Conservation (phyloP, 2,797 vertebrate species). For the Labeo calbasu region DNA sequence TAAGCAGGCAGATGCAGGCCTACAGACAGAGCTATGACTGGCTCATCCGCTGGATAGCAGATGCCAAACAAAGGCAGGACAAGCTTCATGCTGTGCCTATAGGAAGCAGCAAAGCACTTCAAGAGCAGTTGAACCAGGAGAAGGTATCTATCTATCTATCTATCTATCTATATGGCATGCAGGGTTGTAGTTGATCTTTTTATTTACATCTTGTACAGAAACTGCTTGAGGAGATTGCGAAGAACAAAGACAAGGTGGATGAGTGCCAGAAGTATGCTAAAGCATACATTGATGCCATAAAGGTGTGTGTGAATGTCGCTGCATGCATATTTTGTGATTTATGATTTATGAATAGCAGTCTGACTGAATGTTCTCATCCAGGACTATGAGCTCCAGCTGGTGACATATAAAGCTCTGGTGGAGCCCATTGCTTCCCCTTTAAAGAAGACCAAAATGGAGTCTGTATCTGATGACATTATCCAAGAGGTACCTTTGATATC, state of each 20-base stretch:
- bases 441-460: slow-evolving; percentile 93
- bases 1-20: slow-evolving; percentile 84
- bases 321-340: background rate
- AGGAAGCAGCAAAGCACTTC: slow-evolving; percentile 73
- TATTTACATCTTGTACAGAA: slow-evolving; percentile 72
- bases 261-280: slow-evolving; percentile 89
- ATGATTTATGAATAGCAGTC: background rate
- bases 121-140: slow-evolving; percentile 87
- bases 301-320: slow-evolving; percentile 74
- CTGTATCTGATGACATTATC: slow-evolving; percentile 88
- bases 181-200: background rate
- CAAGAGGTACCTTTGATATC: slow-evolving; percentile 82
- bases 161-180: slow-evolving; percentile 12
- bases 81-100: slow-evolving; percentile 84
- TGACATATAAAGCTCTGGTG: slow-evolving; percentile 91
- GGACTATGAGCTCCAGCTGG: slow-evolving; percentile 93
- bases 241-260: slow-evolving; percentile 86
- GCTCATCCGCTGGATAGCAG: slow-evolving; percentile 84
- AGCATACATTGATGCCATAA: slow-evolving; percentile 92
- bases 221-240: slow-evolving; percentile 89
- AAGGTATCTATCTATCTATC: slow-evolving; percentile 77
- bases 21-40: slow-evolving; percentile 83
- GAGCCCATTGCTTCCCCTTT: slow-evolving; percentile 88
- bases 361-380: slow-evolving; percentile 58
- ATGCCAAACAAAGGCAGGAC: slow-evolving; percentile 85